Evolutionary conservation across 2,888 invertebrate species (phyloP).

Genomic region (Podabrus alpinus): DNA sequence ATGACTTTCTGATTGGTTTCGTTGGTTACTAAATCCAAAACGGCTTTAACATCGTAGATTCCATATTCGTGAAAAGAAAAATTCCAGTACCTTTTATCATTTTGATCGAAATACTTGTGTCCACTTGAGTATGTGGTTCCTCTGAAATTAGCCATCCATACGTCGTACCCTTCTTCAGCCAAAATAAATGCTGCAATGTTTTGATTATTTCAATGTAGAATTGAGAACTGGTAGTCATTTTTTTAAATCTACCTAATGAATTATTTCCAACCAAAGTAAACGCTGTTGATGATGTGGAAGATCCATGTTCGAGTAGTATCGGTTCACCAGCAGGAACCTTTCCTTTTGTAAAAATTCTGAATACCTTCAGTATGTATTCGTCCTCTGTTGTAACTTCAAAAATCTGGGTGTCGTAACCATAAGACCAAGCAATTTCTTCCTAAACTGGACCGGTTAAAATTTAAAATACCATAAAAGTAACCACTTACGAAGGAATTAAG

Average conservation of each 20-base stretch:
- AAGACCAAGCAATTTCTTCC: background rate
- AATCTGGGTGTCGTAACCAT: background rate
- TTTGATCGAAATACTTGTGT: constrained; percentile 40
- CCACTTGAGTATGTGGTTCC: constrained; percentile 10
- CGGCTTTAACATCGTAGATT: constrained; percentile 28
- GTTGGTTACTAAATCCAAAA: constrained; percentile 25
- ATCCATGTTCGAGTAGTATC: constrained; percentile 41
- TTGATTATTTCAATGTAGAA: background rate
- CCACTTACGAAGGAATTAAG: background rate
- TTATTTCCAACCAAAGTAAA: constrained; percentile 47
- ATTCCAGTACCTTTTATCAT: background rate
- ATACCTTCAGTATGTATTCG: background rate
- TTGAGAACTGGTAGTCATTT: background rate
- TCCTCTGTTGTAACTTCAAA: background rate
- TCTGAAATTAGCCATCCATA: constrained; percentile 57
- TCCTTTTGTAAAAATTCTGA: background rate
- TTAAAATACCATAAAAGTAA: background rate
- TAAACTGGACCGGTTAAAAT: background rate
- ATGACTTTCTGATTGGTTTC: constrained; percentile 50
- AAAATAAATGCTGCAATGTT: constrained; percentile 47
- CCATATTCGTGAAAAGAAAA: constrained; percentile 25
- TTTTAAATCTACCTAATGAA: constrained; percentile 45
- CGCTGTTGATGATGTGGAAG: constrained; percentile 45
- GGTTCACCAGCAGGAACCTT: background rate
- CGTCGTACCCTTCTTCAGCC: constrained; percentile 57